A percentile compares a stretch with the other conserved stretches of the same genome.
phyloP scores from a whole-genome alignment of 2,113 vertebrate genomes.

The Pelvicachromis taeniatus region DNA sequence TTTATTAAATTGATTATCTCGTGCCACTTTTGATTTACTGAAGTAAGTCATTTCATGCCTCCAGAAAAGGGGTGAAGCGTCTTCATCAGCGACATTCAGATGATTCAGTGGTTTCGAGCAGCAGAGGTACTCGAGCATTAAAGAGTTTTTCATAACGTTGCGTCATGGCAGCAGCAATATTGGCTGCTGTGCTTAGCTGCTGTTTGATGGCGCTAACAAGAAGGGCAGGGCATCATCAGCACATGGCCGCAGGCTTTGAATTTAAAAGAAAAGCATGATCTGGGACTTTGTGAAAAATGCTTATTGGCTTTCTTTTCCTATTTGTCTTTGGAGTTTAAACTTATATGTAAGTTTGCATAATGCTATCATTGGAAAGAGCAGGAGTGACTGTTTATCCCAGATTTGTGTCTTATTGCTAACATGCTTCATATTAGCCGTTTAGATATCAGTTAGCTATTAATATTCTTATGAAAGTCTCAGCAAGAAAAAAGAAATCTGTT shows the following conservation, averaged over 20 bases:
- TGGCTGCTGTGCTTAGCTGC: neutral
- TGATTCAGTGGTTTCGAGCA: constrained; percentile 26
- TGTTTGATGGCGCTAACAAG: neutral
- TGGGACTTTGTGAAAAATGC: neutral
- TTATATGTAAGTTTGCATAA: neutral
- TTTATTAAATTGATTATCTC: neutral
- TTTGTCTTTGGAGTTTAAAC: neutral
- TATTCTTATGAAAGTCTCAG: neutral
- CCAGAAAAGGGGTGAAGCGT: neutral
- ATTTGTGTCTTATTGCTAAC: neutral
- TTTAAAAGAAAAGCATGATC: neutral
- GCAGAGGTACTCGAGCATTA: neutral
- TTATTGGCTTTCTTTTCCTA: neutral
- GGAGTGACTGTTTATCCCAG: neutral
- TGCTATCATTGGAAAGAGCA: neutral
- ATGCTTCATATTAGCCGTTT: neutral
- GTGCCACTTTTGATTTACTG: neutral
- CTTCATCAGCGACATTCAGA: neutral
- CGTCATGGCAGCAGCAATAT: neutral
- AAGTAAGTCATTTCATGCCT: neutral
- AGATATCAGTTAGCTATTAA: neutral
- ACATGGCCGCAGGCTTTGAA: rapidly evolving
- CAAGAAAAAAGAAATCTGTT: neutral
- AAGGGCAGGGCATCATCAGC: neutral
- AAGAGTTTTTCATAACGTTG: neutral